A percentile compares a stretch with the other conserved stretches of the same genome.
phyloP scores from a whole-genome alignment of 2,113 vertebrate species.

The Caranx melampygus region DNA sequence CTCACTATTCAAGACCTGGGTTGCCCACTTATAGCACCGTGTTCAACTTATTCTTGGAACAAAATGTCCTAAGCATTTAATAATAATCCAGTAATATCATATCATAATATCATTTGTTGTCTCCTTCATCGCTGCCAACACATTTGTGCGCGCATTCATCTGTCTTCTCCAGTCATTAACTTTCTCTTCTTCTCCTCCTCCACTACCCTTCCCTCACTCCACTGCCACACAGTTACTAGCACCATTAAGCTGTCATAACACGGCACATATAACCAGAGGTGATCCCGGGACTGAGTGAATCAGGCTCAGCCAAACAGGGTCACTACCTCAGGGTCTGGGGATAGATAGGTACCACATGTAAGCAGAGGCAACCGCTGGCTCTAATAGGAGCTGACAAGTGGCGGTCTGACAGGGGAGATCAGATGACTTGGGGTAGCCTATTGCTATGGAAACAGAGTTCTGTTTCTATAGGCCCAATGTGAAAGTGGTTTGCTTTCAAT shows the following conservation, averaged over 20 bases:
- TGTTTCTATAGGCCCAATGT: conserved; percentile 36
- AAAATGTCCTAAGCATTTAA: background rate
- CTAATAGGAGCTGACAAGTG: conserved; percentile 71
- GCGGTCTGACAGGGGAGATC: conserved; percentile 63
- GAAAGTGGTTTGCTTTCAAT: conserved; percentile 53
- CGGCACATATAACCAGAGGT: conserved; percentile 66
- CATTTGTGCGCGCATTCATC: background rate
- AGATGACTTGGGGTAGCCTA: conserved; percentile 39
- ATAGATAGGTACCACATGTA: conserved; percentile 73
- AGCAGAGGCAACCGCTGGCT: conserved; percentile 52
- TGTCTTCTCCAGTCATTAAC: background rate
- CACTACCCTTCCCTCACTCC: conserved; percentile 15
- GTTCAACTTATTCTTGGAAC: background rate
- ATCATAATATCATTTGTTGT: too few species aligned
- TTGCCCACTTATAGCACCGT: background rate
- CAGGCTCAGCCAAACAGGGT: conserved; percentile 41
- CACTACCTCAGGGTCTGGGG: conserved; percentile 53
- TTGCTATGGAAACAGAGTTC: conserved; percentile 46
- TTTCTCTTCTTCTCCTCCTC: conserved; percentile 8
- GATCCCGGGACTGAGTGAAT: conserved; percentile 57
- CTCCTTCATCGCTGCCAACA: too few species aligned
- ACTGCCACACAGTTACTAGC: conserved; percentile 60
- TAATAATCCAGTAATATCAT: background rate
- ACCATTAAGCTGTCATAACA: conserved; percentile 75
- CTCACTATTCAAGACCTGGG: background rate